Base-by-base conservation (phyloP, 2,888 invertebrate genomes). In the Lobophora halterata region DNA sequence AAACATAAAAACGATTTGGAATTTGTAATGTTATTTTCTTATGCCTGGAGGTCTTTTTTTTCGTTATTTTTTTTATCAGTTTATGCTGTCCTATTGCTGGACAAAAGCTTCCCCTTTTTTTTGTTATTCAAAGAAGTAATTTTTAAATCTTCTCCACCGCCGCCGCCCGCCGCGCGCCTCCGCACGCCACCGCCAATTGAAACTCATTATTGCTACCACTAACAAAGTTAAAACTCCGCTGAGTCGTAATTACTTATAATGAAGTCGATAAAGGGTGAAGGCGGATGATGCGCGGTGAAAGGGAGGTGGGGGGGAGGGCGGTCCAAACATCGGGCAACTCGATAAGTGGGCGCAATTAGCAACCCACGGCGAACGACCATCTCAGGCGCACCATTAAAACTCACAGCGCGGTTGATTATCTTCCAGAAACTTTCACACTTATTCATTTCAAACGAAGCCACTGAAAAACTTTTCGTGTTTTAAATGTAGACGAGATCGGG, bases 301-400 rank as follows among this genome's bases (percentile, higher is more conserved):
- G 10, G 14, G 13, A 19, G 19, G 16, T 21, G 24, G 8, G 44
- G 12, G 24, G 27, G 7, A 31, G 30, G 26, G 24, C 23, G 33
- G 42, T 43, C 48, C 37, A 43, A 46, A 48, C 52, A 47, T 30
- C 36, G 48, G 35, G 40, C 41, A 41, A 51, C 46, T 50, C 52
- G 55, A 56, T 55, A 56, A 54, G 57, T 52, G 62, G 48, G 55
- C 46, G 55, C 61, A 61, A 60, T 66, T 60, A 63, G 55, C 57
- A 39, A 42, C 37, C 46, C 51, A 28, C 44, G 43, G 33, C 49
- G 45, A 45, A 40, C 51, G 51, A 46, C 42, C 46, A 54, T 46
- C 53, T 46, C 56, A 51, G 56, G 55, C 59, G 51, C 58, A 65
- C 60, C 62, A 65, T 67, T 62, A 65, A 64, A 67, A 65, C 54